Percentiles rank a stretch among this genome's conserved stretches.
Evolutionary conservation across 2,113 vertebrate species (phyloP).

Genomic region (Pelecanoides urinatrix): DNA sequence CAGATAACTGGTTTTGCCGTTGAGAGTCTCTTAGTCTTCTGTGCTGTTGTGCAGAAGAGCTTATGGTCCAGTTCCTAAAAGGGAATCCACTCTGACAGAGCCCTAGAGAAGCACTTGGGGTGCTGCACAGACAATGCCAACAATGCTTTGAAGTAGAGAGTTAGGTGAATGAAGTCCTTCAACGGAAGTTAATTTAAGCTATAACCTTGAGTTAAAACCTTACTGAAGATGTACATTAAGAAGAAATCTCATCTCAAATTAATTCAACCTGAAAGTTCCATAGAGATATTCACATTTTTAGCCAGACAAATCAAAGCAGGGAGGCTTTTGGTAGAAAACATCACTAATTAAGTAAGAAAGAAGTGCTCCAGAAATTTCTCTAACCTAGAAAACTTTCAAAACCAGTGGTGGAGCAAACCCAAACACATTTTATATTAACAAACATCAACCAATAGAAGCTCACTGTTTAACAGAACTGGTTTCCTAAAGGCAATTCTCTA

Average conservation of each 20-base stretch:
- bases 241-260: slow-evolving; percentile 43
- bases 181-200: slow-evolving; percentile 13
- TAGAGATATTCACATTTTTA: slow-evolving; percentile 8
- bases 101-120: background rate
- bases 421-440: background rate
- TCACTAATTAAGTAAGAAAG: background rate
- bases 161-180: background rate
- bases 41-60: background rate
- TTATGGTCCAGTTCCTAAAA: background rate
- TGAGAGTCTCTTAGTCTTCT: background rate
- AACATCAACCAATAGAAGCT: background rate
- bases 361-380: background rate
- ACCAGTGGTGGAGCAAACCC: fast-evolving
- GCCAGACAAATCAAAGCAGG: background rate
- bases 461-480: background rate
- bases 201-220: slow-evolving; percentile 38
- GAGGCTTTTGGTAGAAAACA: background rate
- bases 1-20: background rate
- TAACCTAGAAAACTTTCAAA: background rate
- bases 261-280: slow-evolving; percentile 27
- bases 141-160: background rate
- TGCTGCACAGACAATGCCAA: background rate
- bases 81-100: background rate
- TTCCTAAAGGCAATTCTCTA: background rate
- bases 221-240: slow-evolving; percentile 13